Evolutionary conservation across 2,888 invertebrate genomes (phyloP).

Genomic region (Galerucella nymphaeae): DNA sequence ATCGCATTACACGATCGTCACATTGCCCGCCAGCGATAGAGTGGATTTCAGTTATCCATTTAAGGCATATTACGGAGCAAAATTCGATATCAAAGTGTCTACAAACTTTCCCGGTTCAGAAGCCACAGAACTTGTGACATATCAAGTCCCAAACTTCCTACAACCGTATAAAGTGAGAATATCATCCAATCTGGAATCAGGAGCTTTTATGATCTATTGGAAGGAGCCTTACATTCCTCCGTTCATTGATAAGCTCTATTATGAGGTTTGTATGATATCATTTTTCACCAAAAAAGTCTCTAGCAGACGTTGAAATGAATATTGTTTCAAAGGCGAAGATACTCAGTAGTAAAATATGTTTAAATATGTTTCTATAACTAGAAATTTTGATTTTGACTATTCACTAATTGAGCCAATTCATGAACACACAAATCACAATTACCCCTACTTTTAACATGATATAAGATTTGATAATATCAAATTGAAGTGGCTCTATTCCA

Average conservation of each 20-base stretch:
- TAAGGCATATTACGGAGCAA: constrained; percentile 51
- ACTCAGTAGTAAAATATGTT: no score
- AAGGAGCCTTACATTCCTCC: constrained; percentile 54
- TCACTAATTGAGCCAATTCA: no score
- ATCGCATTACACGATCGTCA: constrained; percentile 49
- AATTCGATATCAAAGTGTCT: constrained; percentile 54
- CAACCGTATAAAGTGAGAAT: constrained; percentile 55
- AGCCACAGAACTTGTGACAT: constrained; percentile 51
- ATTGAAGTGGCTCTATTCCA: no score
- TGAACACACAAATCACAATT: no score
- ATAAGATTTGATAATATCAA: no score
- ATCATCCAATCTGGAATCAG: constrained; percentile 53
- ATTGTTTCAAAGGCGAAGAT: no score
- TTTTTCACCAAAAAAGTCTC: no score
- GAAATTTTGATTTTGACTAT: no score
- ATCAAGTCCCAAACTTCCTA: constrained; percentile 53
- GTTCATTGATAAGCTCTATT: constrained; percentile 52
- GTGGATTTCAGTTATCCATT: constrained; percentile 52
- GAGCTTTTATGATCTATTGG: constrained; percentile 57
- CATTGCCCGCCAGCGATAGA: constrained; percentile 50
- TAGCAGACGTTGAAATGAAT: no score
- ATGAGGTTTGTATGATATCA: constrained; percentile 44
- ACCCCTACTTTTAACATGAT: no score
- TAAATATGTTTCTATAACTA: no score
- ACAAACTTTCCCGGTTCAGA: constrained; percentile 53